phyloP scores from a whole-genome alignment of 35 echinoderm and acorn worm species.

The Nesometra sesokonis region DNA sequence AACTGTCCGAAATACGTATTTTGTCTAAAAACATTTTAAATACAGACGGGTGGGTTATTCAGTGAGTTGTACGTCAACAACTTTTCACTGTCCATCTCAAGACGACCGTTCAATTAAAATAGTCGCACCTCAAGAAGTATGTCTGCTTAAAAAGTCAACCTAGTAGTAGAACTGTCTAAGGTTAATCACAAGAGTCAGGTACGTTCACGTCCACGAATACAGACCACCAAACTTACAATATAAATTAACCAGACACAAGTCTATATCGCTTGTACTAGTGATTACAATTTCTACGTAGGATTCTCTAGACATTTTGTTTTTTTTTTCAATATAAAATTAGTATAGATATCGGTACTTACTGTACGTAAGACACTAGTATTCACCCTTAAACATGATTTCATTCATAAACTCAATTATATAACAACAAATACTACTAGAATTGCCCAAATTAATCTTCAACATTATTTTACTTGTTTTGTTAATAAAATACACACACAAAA shows the following conservation, averaged over 20 bases:
- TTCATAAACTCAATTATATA: background rate
- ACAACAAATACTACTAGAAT: background rate
- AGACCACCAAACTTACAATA: background rate
- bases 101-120: background rate
- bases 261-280: background rate
- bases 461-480: slow-evolving; percentile 1
- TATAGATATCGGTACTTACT: background rate
- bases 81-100: background rate
- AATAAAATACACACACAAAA: slow-evolving; percentile 1
- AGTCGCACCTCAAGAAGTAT: background rate
- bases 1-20: background rate
- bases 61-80: background rate
- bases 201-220: background rate
- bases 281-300: background rate
- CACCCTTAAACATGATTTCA: background rate
- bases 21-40: background rate
- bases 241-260: background rate
- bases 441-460: background rate
- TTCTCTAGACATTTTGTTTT: background rate
- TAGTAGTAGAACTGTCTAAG: background rate
- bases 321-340: background rate
- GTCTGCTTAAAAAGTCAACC: background rate
- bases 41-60: background rate
- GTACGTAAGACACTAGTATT: background rate
- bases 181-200: background rate